Evolutionary conservation across 35 echinoderm and acorn worm species (phyloP).

Genomic region (Anneissia japonica): DNA sequence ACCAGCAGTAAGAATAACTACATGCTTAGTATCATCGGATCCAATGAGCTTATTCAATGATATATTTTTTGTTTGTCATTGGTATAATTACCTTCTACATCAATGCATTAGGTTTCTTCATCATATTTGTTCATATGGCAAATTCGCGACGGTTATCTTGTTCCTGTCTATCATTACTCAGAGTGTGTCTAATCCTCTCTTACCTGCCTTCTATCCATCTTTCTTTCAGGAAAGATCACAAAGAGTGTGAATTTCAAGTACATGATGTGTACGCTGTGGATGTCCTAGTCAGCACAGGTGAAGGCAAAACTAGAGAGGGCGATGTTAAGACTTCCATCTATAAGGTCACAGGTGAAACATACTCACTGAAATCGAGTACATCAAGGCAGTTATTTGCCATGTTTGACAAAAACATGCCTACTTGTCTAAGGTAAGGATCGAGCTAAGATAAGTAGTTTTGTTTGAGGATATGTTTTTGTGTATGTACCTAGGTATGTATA

Average conservation of each 20-base stretch:
- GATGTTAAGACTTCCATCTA: conserved; percentile 65
- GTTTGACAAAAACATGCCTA: conserved; percentile 64
- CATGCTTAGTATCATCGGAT: no score
- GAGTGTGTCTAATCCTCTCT: no score
- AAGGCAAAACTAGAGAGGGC: conserved; percentile 74
- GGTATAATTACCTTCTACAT: no score
- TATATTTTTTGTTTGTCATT: no score
- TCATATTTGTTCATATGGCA: no score
- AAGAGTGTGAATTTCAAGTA: conserved; percentile 59
- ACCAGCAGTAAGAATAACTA: no score
- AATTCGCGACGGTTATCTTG: no score
- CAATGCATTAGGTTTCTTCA: no score
- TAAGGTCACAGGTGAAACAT: conserved; percentile 68
- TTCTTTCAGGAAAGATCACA: conserved; percentile 65
- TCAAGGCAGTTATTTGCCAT: conserved; percentile 56
- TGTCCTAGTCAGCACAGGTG: conserved; percentile 70
- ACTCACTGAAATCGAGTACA: conserved; percentile 68
- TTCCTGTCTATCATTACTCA: no score
- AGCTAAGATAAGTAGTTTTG: neutral
- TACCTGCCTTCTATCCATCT: no score
- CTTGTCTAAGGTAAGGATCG: conserved; percentile 69
- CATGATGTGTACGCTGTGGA: conserved; percentile 93
- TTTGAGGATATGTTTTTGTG: neutral
- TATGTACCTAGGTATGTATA: neutral
- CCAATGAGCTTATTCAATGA: no score